Conservation (phyloP, 2,888 invertebrate genomes). For the Diaprepes abbreviatus region DNA sequence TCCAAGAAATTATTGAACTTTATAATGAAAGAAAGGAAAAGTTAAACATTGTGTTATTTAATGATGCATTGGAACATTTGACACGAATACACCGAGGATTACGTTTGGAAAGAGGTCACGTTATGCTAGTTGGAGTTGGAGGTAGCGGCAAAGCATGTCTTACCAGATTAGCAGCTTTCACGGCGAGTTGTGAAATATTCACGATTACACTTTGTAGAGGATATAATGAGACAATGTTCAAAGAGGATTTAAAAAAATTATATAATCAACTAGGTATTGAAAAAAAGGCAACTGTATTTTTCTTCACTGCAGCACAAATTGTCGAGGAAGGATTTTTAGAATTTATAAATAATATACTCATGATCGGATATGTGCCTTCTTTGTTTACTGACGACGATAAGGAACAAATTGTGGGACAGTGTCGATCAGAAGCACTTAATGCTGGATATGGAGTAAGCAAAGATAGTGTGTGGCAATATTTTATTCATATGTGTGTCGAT, state of each 20-base stretch:
- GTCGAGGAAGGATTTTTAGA: slow-evolving; percentile 89
- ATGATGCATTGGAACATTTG: slow-evolving; percentile 92
- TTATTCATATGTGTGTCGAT: slow-evolving; percentile 81
- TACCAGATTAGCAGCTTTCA: slow-evolving; percentile 84
- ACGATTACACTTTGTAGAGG: slow-evolving; percentile 88
- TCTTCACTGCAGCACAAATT: slow-evolving; percentile 88
- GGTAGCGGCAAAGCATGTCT: slow-evolving; percentile 91
- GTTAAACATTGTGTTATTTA: slow-evolving; percentile 88
- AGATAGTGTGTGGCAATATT: slow-evolving; percentile 90
- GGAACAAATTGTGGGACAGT: slow-evolving; percentile 80
- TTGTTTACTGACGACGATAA: slow-evolving; percentile 92
- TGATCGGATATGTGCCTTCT: slow-evolving; percentile 88
- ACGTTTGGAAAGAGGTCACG: slow-evolving; percentile 87
- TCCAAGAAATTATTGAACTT: slow-evolving; percentile 91
- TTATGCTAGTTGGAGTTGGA: slow-evolving; percentile 88
- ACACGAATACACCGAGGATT: slow-evolving; percentile 89
- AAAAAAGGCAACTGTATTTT: slow-evolving; percentile 83
- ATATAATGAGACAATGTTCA: slow-evolving; percentile 86
- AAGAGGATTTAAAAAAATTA: slow-evolving; percentile 87
- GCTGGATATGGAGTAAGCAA: slow-evolving; percentile 82
- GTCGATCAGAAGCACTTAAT: slow-evolving; percentile 78
- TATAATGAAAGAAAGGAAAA: slow-evolving; percentile 83
- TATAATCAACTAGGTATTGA: slow-evolving; percentile 83
- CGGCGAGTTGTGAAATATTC: slow-evolving; percentile 86
- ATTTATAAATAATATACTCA: slow-evolving; percentile 91